Conservation (phyloP, 2,113 vertebrate species). For the Eolophus roseicapilla region DNA sequence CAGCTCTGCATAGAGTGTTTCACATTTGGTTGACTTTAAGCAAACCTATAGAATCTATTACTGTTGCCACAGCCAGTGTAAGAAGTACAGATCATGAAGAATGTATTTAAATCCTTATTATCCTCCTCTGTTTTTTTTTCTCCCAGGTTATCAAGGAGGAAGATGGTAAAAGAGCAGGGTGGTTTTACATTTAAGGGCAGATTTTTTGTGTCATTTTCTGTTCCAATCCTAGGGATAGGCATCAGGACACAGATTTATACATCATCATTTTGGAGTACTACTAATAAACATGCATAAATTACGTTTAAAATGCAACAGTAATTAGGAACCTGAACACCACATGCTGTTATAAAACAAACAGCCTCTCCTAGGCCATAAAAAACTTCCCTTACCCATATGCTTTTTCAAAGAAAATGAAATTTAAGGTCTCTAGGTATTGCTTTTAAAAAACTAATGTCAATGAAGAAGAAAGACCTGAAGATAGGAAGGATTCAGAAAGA, state of each 20-base stretch:
- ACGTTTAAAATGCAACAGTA: neutral
- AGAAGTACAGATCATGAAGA: neutral
- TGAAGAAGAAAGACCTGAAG: neutral
- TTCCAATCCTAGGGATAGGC: neutral
- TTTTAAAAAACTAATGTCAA: neutral
- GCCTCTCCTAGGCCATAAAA: neutral
- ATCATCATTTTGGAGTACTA: neutral
- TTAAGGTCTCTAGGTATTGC: neutral
- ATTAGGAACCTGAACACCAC: neutral
- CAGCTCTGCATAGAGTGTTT: neutral
- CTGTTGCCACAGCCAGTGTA: neutral
- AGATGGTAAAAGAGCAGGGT: neutral
- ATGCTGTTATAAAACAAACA: neutral
- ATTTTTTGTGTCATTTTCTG: neutral
- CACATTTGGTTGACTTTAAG: constrained; percentile 5
- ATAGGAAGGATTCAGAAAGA: neutral
- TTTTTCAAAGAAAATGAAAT: constrained; percentile 7
- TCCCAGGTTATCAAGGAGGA: neutral
- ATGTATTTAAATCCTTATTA: neutral
- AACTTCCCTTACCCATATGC: neutral
- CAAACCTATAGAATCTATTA: constrained; percentile 1
- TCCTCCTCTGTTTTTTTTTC: neutral
- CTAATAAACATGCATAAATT: neutral
- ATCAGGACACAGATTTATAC: neutral
- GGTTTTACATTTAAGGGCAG: neutral